Base-by-base conservation (phyloP, 2,888 invertebrate genomes). In the Cyclophora punctaria region DNA sequence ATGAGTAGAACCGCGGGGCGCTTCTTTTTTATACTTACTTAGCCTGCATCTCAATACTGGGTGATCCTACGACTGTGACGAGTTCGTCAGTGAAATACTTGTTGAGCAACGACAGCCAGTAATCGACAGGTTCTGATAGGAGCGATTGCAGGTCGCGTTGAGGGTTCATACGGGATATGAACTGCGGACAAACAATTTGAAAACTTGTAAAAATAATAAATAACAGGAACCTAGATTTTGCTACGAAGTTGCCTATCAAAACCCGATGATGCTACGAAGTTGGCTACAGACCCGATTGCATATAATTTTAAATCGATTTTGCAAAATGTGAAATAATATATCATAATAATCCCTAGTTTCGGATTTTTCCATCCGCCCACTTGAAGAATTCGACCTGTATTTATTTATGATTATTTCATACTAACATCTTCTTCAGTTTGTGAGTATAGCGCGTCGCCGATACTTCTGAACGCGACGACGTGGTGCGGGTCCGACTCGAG, bases 371-470 rank as follows among this genome's bases (percentile, higher is more conserved):
- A 20, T 20, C 20, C 20, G 20, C 20, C 20, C 20, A 20, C 20
- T 20, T 20, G 20, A 20, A 20, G 20, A 20, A 20, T 20, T 20
- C 20, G 2, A 20, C 20, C 20, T 20, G 20, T 20, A 20, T 20
- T 20, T 20, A 20, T 20, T 20, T 20, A 20, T 2, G 20, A 20
- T 20, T 20, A 20, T 20, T 20, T 20, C 20, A 45, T 44, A 87
- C 91, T 90, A 76, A 96, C 95, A 76, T 96, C 93, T 59, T 91
- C 83, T 59, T 92, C 90, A 45, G 89, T 91, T 49, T 92, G 90
- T 7, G 96, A 96, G 77, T 96, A 97, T 35, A 98, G 82, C 69
- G 95, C 93, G 72, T 97, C 96, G 0, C 94, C 94, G 59, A 97
- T 95, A 48, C 95, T 89, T 64, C 93, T 90, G 70, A 92, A 93